Base-by-base conservation (phyloP, 2,113 vertebrate species). In the Aix galericulata region DNA sequence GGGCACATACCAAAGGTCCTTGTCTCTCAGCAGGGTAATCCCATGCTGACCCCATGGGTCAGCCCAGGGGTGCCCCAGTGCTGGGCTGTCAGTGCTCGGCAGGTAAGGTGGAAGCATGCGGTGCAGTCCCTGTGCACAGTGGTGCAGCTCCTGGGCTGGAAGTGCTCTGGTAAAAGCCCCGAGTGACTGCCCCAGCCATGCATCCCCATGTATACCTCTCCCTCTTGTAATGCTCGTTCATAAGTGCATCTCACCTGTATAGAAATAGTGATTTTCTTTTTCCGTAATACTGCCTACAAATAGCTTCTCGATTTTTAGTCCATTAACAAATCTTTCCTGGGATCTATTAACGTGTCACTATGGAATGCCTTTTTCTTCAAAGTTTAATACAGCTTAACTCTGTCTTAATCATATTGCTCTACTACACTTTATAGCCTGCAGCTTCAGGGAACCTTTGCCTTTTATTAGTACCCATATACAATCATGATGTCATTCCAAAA, bases 391-490 rank as follows among this genome's bases (percentile, higher is more conserved):
- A 6, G 89, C 79, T 95, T 95, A 95, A 96, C 90, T 95, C 93
- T 68, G 59, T 80, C 91, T 95, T 95, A 96, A 96, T 95, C 94
- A 94, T 91, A 80, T 79, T 80, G 66, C 91, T 84, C 26, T 89
- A 93, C 92, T 93, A 86, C 86, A 77, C 58, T 94, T 93, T 84
- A 86, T 81, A 93, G 94, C 92, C 91, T 79, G 83, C 17, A 10
- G 94, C 96, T 96, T 93, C 81, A 55, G 91, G 83, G 95, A 95
- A 91, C 94, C 86, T 96, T 96, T 94, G 75, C 88, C 82, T 97
- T 97, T 97, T 97, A 96, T 95, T 95, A 83, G 83, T 76, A 44
- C 76, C 81, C 93, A 94, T 95, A 95, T 95, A 94, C 95, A 91
- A 95, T 91, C 91, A 72, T 40, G 66, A 74, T 89, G 86, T 82